Percentiles rank a stretch among this genome's conserved stretches.
Conservation (phyloP, 2,797 vertebrate genomes). For the Enteromius anoplus region DNA sequence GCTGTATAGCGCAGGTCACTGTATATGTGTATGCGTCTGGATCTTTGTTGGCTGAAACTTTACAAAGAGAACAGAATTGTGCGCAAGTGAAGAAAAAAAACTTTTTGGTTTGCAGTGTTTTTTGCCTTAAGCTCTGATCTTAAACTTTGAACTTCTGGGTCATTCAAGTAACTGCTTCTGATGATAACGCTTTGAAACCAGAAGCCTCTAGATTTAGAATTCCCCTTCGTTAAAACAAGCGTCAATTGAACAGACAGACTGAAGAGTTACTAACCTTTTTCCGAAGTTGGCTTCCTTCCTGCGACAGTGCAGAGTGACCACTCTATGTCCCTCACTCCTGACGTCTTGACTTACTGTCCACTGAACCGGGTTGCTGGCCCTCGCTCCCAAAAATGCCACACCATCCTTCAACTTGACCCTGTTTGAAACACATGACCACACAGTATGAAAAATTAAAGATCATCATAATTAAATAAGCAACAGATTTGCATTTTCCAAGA, state of each 20-base stretch:
- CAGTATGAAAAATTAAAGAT: neutral
- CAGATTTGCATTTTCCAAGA: neutral
- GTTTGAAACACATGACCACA: slow-evolving; percentile 54
- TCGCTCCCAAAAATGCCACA: slow-evolving; percentile 83
- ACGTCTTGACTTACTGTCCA: slow-evolving; percentile 91
- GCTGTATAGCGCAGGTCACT: slow-evolving; percentile 4
- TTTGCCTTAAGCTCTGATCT: slow-evolving; percentile 36
- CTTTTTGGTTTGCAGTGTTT: neutral
- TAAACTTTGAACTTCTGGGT: slow-evolving; percentile 40
- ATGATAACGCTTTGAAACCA: slow-evolving; percentile 2
- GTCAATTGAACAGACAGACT: neutral
- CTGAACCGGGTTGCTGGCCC: slow-evolving; percentile 82
- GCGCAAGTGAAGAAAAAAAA: slow-evolving; percentile 12
- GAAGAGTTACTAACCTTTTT: slow-evolving; percentile 79
- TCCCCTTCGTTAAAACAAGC: neutral
- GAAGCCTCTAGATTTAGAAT: neutral
- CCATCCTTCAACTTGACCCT: slow-evolving; percentile 94
- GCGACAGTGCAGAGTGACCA: slow-evolving; percentile 86
- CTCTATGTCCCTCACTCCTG: slow-evolving; percentile 85
- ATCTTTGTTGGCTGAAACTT: slow-evolving; percentile 25
- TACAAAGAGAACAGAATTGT: slow-evolving; percentile 4
- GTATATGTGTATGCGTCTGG: neutral
- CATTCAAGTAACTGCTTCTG: slow-evolving; percentile 31
- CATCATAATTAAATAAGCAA: neutral
- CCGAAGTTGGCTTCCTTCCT: slow-evolving; percentile 79